Percentiles rank a stretch among this genome's conserved stretches.
Conservation (phyloP, 1,140 invertebrate species). For the Sycophila sp. region DNA sequence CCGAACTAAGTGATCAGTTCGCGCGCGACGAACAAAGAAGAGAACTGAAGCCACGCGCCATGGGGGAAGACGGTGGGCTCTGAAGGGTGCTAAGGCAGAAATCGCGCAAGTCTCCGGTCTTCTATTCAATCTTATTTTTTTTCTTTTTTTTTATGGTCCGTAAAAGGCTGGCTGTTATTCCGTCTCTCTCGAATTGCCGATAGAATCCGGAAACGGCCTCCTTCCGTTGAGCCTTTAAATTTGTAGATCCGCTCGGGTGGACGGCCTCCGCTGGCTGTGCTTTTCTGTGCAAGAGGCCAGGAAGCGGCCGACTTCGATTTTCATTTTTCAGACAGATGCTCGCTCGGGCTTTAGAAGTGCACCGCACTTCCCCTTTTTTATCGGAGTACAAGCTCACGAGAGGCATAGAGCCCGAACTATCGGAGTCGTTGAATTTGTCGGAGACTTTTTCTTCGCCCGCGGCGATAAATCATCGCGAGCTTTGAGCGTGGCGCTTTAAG, state of each 20-base stretch:
- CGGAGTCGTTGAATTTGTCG: too few relatives aligned
- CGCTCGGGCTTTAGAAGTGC: not conserved
- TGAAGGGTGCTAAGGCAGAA: not conserved
- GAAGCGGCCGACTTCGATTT: not conserved
- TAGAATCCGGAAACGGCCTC: not conserved
- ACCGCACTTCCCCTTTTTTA: too few relatives aligned
- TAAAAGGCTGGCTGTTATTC: too few relatives aligned
- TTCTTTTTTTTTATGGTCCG: not conserved
- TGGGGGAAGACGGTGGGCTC: not conserved
- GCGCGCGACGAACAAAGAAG: not conserved
- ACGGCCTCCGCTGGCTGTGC: not conserved
- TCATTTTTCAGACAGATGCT: slow-evolving; percentile 17
- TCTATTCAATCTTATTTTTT: not conserved
- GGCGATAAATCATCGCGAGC: too few relatives aligned
- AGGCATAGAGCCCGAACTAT: too few relatives aligned
- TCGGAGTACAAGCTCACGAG: too few relatives aligned
- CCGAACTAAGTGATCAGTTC: slow-evolving; percentile 3
- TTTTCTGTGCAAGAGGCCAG: too few relatives aligned
- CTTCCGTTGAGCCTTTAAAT: too few relatives aligned
- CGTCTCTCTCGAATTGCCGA: not conserved
- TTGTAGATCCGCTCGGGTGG: too few relatives aligned
- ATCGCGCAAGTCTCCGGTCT: not conserved
- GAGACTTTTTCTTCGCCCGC: too few relatives aligned
- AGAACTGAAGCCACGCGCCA: too few relatives aligned
- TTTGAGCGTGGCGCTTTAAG: too few relatives aligned